A percentile compares a stretch with the other conserved stretches of the same genome.
Conservation (phyloP, 2,888 invertebrate species). For the Zaprionus bogoriensis region DNA sequence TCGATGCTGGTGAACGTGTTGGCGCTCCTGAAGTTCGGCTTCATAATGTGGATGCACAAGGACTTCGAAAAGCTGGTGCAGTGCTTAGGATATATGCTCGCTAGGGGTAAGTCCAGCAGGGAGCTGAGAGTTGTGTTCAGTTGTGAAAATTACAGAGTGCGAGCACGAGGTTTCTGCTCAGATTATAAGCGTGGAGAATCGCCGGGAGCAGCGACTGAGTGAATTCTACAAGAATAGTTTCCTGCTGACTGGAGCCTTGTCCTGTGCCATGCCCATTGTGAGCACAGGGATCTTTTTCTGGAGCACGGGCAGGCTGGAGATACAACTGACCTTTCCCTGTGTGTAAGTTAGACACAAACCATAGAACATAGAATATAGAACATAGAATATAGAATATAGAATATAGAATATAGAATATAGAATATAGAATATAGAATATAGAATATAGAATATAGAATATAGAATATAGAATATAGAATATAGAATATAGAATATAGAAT, state of each 20-base stretch:
- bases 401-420: no score
- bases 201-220: conserved; percentile 29
- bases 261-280: conserved; percentile 20
- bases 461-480: no score
- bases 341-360: no score
- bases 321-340: conserved; percentile 31
- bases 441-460: no score
- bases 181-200: conserved; percentile 24
- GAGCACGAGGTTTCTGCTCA: not conserved
- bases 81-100: conserved; percentile 19
- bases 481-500: no score
- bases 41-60: conserved; percentile 31
- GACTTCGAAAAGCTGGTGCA: conserved; percentile 25
- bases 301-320: conserved; percentile 23
- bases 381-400: no score
- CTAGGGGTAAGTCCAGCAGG: conserved; percentile 38
- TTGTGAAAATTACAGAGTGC: conserved; percentile 18
- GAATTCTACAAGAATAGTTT: conserved; percentile 29
- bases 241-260: conserved; percentile 23
- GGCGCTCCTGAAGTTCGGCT: conserved; percentile 32
- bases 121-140: not conserved
- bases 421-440: no score
- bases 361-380: no score
- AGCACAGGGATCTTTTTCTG: conserved; percentile 10
- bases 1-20: conserved; percentile 32